phyloP scores from a whole-genome alignment of 2,797 vertebrate species.

The Microcaecilia unicolor region DNA sequence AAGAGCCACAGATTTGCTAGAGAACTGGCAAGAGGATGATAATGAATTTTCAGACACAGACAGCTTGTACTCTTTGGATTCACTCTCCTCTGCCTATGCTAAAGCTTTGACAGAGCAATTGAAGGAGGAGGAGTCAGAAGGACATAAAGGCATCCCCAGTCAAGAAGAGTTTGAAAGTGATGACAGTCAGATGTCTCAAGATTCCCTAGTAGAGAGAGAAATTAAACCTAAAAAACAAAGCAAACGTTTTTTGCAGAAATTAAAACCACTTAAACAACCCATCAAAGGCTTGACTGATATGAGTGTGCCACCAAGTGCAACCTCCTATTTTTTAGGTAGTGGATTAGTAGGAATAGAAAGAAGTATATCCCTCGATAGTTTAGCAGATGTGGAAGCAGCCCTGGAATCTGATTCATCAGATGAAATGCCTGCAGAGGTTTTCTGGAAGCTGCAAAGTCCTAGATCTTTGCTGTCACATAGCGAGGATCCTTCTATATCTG shows the following conservation, averaged over 20 bases:
- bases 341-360: slow-evolving; percentile 22
- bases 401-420: slow-evolving; percentile 40
- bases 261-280: slow-evolving; percentile 2
- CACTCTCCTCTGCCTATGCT: slow-evolving; percentile 73
- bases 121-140: slow-evolving; percentile 48
- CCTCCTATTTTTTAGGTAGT: slow-evolving; percentile 6
- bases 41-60: slow-evolving; percentile 72
- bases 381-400: slow-evolving; percentile 41
- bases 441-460: slow-evolving; percentile 53
- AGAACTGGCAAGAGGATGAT: slow-evolving; percentile 47
- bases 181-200: slow-evolving; percentile 83
- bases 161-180: slow-evolving; percentile 72
- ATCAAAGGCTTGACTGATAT: slow-evolving; percentile 18
- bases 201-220: slow-evolving; percentile 65
- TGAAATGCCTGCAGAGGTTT: slow-evolving; percentile 62
- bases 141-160: slow-evolving; percentile 24
- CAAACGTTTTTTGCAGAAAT: slow-evolving; percentile 19
- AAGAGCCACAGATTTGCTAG: slow-evolving; percentile 34
- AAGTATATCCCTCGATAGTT: slow-evolving; percentile 48
- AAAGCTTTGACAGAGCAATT: slow-evolving; percentile 54
- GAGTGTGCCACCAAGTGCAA: slow-evolving; percentile 19
- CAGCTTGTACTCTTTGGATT: slow-evolving; percentile 84
- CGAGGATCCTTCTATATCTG: slow-evolving; percentile 10
- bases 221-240: slow-evolving; percentile 22
- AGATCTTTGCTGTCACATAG: slow-evolving; percentile 9